phyloP scores from a whole-genome alignment of 2,888 invertebrate species.

The Meiosimyza platycephala region DNA sequence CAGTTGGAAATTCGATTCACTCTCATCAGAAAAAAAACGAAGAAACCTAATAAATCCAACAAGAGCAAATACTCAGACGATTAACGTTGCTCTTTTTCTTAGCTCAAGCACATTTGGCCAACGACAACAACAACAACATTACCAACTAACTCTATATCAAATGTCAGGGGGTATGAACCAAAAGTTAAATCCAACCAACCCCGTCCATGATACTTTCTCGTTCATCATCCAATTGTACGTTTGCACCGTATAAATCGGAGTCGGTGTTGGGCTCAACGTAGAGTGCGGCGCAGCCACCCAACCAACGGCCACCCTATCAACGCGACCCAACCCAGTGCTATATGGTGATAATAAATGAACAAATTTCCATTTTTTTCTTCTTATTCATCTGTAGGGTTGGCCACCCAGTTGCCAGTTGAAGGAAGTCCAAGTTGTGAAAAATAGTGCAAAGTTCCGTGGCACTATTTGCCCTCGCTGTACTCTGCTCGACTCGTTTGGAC shows the following conservation, averaged over 20 bases:
- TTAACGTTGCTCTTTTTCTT: conserved; percentile 3
- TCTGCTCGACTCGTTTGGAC: conserved; percentile 44
- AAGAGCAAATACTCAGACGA: not conserved
- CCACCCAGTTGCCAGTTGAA: not conserved
- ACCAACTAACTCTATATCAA: conserved; percentile 50
- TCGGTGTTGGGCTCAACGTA: conserved; percentile 39
- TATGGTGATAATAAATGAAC: not conserved
- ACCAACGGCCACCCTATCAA: conserved; percentile 33
- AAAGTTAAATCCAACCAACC: conserved; percentile 55
- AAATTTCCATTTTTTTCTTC: not conserved
- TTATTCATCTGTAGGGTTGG: not conserved
- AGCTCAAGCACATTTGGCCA: conserved; percentile 4
- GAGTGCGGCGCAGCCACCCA: conserved; percentile 32
- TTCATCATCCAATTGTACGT: conserved; percentile 65
- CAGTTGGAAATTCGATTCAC: conserved; percentile 8
- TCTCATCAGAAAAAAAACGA: not conserved
- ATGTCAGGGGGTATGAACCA: conserved; percentile 47
- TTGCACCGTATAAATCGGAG: conserved; percentile 53
- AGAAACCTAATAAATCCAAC: not conserved
- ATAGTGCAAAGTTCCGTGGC: conserved; percentile 57
- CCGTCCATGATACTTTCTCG: conserved; percentile 55
- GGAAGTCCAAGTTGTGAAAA: conserved; percentile 15
- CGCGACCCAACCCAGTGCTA: not conserved
- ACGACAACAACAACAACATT: conserved; percentile 41
- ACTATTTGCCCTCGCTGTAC: conserved; percentile 59